Evolutionary conservation across 1,140 invertebrate genomes (phyloP), one percentile per base, ranked within the genome.

Genomic region (Pinna nobilis): DNA sequence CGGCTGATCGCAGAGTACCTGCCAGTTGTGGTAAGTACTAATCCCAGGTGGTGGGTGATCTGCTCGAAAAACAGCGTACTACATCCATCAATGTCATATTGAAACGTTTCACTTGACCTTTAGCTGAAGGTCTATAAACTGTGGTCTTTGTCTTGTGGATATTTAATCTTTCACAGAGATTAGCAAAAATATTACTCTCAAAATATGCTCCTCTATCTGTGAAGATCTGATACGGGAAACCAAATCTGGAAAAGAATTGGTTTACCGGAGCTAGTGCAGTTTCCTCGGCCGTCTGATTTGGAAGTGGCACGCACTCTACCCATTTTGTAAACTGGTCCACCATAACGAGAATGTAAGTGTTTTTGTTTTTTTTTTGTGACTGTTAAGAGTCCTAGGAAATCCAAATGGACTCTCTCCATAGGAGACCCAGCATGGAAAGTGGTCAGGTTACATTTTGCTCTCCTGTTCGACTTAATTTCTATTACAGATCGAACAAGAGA

Each of bases 271-370:
- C 64, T 23, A 25, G 33, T 30, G 68, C 73, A 47, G 50, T 70
- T 35, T 37, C 49, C 33, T 70, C 73, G 9, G 73, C 73, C 15
- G 57, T 64, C 28, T 75, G 73, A 57, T 20, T 33, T 0, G 67
- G 73, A 23, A 70, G 39, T 30, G 72, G 65, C 28, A 74, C n/a
- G 39, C 53, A 47, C 28, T 70, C 65, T 3, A 69, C 65, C 65
- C 72, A 68, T 28, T 74, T 74, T 2, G 72, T 69, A 32, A 74
- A 74, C 37, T 74, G 72, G 35, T 74, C 60, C 20, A 75, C 68
- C 33, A 74, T 59, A 18, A 73, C 32, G 35, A 73, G 23, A 18
- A 73, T 67, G 59, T 67, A 67, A 6, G 44, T 39, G 35, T 73
- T 73, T 37, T 53, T 51, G 11, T 57, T 18, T 28, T 32, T n/a